Evolutionary conservation across 2,888 invertebrate genomes (phyloP).

Genomic region (Macrophya alboannulata): DNA sequence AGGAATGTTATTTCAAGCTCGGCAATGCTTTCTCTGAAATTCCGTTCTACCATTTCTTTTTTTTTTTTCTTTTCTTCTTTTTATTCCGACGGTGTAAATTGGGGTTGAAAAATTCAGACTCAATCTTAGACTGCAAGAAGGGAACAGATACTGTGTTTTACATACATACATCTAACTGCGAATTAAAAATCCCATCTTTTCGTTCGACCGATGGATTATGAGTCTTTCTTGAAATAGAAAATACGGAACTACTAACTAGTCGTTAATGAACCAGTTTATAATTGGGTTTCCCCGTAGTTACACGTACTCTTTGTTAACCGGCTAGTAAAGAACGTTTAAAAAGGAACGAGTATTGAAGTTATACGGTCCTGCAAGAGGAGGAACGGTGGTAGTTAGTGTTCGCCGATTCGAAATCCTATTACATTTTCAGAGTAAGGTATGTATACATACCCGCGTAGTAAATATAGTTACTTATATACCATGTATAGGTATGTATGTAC

Average conservation of each 20-base stretch:
- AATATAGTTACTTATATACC: neutral
- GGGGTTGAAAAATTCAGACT: slow-evolving; percentile 11
- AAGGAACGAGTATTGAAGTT: neutral
- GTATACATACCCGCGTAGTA: neutral
- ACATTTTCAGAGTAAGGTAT: slow-evolving; percentile 19
- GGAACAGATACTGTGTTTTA: neutral
- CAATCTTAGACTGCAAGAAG: neutral
- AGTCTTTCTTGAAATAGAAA: neutral
- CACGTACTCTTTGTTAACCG: neutral
- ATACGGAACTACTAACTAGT: neutral
- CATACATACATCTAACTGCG: too few relatives aligned
- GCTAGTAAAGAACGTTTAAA: slow-evolving; percentile 5
- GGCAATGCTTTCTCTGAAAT: neutral
- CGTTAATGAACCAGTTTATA: slow-evolving; percentile 1
- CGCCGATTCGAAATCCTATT: slow-evolving; percentile 45
- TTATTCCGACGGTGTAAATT: neutral
- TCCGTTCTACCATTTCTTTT: neutral
- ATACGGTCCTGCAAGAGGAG: neutral
- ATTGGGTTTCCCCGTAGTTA: neutral
- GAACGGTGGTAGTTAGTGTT: slow-evolving; percentile 19
- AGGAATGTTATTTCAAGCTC: neutral
- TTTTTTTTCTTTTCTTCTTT: neutral
- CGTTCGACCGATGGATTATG: neutral
- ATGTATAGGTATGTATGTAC: neutral
- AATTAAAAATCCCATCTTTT: neutral